Conservation (phyloP, 2,888 invertebrate species). For the Lithosia quadra region DNA sequence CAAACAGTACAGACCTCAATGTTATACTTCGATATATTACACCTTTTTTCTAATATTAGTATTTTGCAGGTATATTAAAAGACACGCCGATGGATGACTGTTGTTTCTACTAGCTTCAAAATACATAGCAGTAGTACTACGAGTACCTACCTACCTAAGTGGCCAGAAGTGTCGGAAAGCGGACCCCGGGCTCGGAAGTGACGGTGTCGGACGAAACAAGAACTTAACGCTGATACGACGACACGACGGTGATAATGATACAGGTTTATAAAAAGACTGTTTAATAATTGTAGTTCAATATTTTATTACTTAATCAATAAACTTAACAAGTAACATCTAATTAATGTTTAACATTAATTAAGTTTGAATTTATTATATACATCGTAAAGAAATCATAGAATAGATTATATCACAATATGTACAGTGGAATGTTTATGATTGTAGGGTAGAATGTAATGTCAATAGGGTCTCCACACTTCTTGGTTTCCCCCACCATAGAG, state of each 20-base stretch:
- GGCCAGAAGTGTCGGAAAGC: too few species aligned
- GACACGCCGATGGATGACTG: too few species aligned
- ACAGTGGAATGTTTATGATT: constrained; percentile 73
- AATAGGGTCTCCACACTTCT: constrained; percentile 93
- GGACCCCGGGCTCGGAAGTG: too few species aligned
- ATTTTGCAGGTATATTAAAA: too few species aligned
- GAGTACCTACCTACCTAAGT: too few species aligned
- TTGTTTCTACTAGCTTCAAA: too few species aligned
- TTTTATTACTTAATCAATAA: constrained; percentile 61
- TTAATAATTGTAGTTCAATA: constrained; percentile 45
- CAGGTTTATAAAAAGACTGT: constrained; percentile 1
- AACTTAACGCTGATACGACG: too few species aligned
- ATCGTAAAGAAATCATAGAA: constrained; percentile 43
- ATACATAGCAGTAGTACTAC: too few species aligned
- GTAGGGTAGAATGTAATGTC: constrained; percentile 69
- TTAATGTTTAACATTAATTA: constrained; percentile 85
- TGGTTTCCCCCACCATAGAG: constrained; percentile 74
- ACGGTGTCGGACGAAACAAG: too few species aligned
- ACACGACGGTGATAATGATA: background rate
- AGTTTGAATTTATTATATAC: constrained; percentile 51
- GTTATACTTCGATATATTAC: too few species aligned
- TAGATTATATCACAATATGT: constrained; percentile 83
- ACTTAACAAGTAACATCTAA: constrained; percentile 79
- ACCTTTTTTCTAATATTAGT: too few species aligned
- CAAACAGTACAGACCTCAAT: too few species aligned